These are phyloP conservation scores for Deroptyus accipitrinus DNA, from an alignment of 2,113 vertebrate genomes.

Conservation along the genomic window DNA sequence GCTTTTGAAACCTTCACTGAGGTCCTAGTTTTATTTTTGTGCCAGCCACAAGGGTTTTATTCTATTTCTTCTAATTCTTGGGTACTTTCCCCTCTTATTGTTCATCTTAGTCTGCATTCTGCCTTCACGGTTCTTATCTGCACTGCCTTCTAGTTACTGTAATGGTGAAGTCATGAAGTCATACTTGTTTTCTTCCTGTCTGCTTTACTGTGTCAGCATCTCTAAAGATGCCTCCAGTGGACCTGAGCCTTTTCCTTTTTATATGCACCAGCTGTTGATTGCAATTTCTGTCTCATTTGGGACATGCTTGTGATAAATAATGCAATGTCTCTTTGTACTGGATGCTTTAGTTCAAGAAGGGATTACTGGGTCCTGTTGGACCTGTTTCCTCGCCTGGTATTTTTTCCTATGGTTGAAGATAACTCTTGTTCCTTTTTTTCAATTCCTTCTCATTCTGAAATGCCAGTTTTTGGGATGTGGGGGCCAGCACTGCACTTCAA, in stretches of 20 bases:
- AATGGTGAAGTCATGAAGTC: neutral
- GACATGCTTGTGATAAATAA: neutral
- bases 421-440: neutral
- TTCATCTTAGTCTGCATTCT: neutral
- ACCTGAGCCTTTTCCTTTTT: neutral
- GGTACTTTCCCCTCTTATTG: neutral
- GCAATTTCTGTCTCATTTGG: neutral
- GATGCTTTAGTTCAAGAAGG: neutral
- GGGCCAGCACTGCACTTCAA: neutral
- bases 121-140: neutral
- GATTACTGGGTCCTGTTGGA: neutral
- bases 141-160: neutral
- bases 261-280: neutral
- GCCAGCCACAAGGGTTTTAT: neutral
- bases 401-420: neutral
- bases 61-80: neutral
- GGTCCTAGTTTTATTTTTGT: neutral
- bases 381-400: neutral
- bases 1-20: neutral
- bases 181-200: neutral
- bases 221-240: neutral
- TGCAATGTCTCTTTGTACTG: neutral
- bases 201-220: neutral
- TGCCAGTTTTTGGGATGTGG: neutral
- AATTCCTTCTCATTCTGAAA: neutral